A percentile compares a stretch with the other conserved stretches of the same genome.
Conservation (phyloP, 2,888 invertebrate genomes). For the Eupithecia inturbata region DNA sequence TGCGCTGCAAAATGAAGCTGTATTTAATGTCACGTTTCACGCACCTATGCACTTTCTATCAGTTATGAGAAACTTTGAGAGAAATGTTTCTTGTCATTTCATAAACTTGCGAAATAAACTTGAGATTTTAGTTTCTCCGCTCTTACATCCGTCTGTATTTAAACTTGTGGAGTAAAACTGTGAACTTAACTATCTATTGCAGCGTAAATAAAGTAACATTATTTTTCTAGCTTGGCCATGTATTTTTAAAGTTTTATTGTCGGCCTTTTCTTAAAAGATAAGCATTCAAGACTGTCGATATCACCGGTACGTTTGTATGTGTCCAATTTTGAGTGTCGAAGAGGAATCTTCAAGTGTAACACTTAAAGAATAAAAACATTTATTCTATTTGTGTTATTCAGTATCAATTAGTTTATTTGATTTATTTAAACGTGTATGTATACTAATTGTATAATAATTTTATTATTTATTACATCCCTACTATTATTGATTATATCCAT, state of each 20-base stretch:
- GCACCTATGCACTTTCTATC: conserved; percentile 46
- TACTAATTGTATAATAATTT: no score
- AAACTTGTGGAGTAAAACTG: conserved; percentile 5
- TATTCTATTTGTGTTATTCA: no score
- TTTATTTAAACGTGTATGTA: no score
- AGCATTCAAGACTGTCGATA: background rate
- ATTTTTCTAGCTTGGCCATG: conserved; percentile 33
- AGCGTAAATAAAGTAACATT: conserved; percentile 25
- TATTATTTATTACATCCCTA: no score
- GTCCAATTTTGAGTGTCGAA: background rate
- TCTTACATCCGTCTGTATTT: conserved; percentile 13
- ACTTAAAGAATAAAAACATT: no score
- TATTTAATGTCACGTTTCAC: conserved; percentile 50
- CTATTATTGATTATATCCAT: no score
- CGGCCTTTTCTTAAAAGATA: background rate
- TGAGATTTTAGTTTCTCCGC: conserved; percentile 18
- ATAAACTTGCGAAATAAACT: conserved; percentile 22
- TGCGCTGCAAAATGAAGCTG: conserved; percentile 59
- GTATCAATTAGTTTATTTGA: no score
- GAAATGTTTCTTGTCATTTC: conserved; percentile 38
- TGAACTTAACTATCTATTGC: background rate
- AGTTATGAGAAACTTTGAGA: conserved; percentile 36
- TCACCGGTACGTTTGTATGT: background rate
- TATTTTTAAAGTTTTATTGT: background rate
- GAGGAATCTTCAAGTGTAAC: background rate